Evolutionary conservation across 2,797 vertebrate species (phyloP), one percentile per base, ranked within the genome.

Genomic region (Sylvilagus floridanus): DNA sequence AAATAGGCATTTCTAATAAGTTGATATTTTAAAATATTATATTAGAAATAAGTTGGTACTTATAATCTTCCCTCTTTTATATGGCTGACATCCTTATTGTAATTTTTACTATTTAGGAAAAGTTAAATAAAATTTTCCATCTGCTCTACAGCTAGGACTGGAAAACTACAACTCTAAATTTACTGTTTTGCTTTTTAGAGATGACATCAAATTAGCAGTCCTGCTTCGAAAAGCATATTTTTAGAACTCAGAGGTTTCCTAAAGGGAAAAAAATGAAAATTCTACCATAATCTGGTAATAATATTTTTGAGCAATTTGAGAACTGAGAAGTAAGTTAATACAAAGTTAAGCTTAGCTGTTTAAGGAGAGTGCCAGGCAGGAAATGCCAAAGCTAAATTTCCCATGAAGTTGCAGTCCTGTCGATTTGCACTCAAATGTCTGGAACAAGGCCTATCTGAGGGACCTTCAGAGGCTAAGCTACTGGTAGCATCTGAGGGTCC

Each of bases 151-250:
- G 63, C 89, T 86, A 86, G 72, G 72, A 32, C 68, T 92, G 62
- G 88, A 94, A 95, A 95, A 95, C 78, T 88, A 83, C 54, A 92
- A 79, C 54, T 78, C 90, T 54, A 57, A 75, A 93, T 93, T 92
- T 94, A 93, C 69, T 94, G 1, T 90, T 94, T 91, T 84, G 37
- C 69, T 65, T 90, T 96, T 96, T 76, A 92, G 68, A 93, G 83
- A 79, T 77, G 66, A 84, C 79, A 92, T 86, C 88, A 94, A 94
- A 92, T 96, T 96, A 91, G 85, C 91, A 30, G 37, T 90, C 87
- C 89, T 93, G 91, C 94, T 95, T 96, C 63, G 76, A 95, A 95
- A 37, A 96, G 57, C 37, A 22, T 97, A 94, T 96, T 97, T 96
- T 96, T 93, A 93, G 92, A 94, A 94, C 62, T 79, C 83, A 57